These are phyloP conservation scores for Ptychodera flava DNA, from an alignment of 35 echinoderm and acorn worm genomes.

Conservation along the genomic window DNA sequence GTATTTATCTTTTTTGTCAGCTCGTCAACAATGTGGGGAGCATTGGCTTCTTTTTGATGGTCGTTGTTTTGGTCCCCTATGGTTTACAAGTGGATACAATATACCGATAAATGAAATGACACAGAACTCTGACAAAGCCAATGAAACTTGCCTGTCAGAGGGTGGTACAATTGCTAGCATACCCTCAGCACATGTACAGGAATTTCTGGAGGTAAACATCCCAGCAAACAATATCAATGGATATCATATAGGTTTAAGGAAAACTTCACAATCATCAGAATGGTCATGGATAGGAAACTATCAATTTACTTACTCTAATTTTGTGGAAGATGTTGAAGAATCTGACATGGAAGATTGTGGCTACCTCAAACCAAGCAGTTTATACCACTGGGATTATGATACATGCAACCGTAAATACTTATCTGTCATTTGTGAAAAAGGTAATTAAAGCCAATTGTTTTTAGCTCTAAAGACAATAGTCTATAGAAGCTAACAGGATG, in stretches of 20 bases:
- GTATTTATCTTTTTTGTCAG: background rate
- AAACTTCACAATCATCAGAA: background rate
- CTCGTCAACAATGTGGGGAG: background rate
- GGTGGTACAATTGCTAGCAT: background rate
- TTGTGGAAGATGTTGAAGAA: background rate
- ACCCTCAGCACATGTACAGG: background rate
- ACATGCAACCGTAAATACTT: background rate
- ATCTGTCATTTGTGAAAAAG: background rate
- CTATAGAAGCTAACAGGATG: too few relatives aligned
- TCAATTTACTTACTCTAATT: background rate
- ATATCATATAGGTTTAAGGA: background rate
- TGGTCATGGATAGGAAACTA: background rate
- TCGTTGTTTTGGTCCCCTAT: background rate
- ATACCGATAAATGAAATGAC: background rate
- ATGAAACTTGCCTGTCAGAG: background rate
- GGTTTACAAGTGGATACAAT: background rate
- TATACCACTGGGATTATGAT: background rate
- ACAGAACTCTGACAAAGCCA: background rate
- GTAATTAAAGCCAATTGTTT: too few relatives aligned
- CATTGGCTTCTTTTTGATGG: background rate
- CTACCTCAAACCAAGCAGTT: background rate
- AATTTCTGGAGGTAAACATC: background rate
- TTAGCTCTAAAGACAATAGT: too few relatives aligned
- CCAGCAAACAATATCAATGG: background rate
- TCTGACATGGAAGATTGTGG: background rate